phyloP scores from a whole-genome alignment of 2,888 invertebrate species.

The Dichetophora obliterata region DNA sequence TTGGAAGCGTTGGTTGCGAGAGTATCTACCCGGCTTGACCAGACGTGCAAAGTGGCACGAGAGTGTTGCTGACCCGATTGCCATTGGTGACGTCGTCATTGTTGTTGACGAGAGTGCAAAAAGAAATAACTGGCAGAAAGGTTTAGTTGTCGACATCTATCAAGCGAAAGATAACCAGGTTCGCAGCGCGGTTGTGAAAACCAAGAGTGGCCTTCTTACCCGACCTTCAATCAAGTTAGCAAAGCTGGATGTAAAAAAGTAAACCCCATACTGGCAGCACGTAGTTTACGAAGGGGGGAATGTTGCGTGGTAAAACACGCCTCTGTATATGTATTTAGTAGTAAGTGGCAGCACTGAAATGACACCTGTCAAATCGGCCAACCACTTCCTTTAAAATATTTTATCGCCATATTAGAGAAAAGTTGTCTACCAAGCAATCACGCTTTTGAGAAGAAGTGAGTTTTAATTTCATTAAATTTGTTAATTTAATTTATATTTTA shows the following conservation, averaged over 20 bases:
- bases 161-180: conserved; percentile 25
- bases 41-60: conserved; percentile 38
- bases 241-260: conserved; percentile 35
- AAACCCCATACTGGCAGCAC: too few species aligned
- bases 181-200: neutral
- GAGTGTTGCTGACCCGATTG: conserved; percentile 5
- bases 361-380: too few species aligned
- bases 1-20: conserved; percentile 42
- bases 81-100: conserved; percentile 41
- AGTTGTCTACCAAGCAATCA: too few species aligned
- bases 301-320: too few species aligned
- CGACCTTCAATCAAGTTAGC: conserved; percentile 41
- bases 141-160: conserved; percentile 38
- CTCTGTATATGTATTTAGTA: too few species aligned
- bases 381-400: too few species aligned
- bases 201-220: conserved; percentile 28
- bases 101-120: conserved; percentile 42
- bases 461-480: too few species aligned
- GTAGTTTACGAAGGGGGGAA: too few species aligned
- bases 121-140: conserved; percentile 40
- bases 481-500: too few species aligned
- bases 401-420: too few species aligned
- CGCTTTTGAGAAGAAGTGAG: too few species aligned
- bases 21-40: conserved; percentile 33
- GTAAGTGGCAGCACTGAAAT: too few species aligned